phyloP scores from a whole-genome alignment of 2,797 vertebrate genomes.

The Notolepis coatsorum region DNA sequence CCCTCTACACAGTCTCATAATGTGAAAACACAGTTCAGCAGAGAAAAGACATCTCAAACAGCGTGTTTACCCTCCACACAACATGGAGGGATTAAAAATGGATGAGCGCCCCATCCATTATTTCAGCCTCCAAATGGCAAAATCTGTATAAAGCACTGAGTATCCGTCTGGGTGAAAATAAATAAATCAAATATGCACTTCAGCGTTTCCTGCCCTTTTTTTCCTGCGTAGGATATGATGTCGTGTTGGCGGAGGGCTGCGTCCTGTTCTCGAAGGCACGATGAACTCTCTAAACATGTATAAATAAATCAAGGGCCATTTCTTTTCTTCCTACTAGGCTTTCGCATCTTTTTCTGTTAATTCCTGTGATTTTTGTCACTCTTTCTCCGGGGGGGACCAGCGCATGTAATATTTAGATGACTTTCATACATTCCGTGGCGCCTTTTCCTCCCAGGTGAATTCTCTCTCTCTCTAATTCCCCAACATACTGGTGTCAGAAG shows the following conservation, averaged over 20 bases:
- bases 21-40: slow-evolving; percentile 83
- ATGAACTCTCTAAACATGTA: slow-evolving; percentile 74
- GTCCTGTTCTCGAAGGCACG: slow-evolving; percentile 69
- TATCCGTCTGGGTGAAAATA: slow-evolving; percentile 86
- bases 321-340: slow-evolving; percentile 82
- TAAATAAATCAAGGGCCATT: slow-evolving; percentile 81
- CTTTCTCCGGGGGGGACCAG: slow-evolving; percentile 86
- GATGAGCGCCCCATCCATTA: slow-evolving; percentile 86
- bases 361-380: slow-evolving; percentile 97
- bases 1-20: slow-evolving; percentile 68
- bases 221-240: slow-evolving; percentile 66
- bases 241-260: slow-evolving; percentile 67
- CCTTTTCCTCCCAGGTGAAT: slow-evolving; percentile 90
- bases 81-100: slow-evolving; percentile 87
- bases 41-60: slow-evolving; percentile 86
- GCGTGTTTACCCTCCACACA: slow-evolving; percentile 87
- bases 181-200: slow-evolving; percentile 89
- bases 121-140: slow-evolving; percentile 88
- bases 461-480: slow-evolving; percentile 91
- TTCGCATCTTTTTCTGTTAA: slow-evolving; percentile 90
- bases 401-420: slow-evolving; percentile 95
- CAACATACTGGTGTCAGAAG: slow-evolving; percentile 94
- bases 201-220: slow-evolving; percentile 80
- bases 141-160: slow-evolving; percentile 84
- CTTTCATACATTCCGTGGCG: slow-evolving; percentile 84